Evolutionary conservation across 2,797 vertebrate species (phyloP), one percentile per base, ranked within the genome.

Genomic region (Streptopelia turtur): DNA sequence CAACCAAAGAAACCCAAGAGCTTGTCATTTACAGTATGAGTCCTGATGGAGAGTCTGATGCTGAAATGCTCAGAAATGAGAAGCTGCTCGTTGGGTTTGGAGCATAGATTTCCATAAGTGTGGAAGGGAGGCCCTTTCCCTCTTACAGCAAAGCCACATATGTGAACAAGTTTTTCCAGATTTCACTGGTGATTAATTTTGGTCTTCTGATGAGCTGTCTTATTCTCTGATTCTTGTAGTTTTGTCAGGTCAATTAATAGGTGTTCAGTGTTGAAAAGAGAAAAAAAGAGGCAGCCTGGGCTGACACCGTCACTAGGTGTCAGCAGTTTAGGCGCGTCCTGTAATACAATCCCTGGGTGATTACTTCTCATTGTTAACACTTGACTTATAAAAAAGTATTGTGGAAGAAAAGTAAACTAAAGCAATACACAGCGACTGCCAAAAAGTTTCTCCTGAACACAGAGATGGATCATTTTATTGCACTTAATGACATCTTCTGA

Each of bases 181-280:
- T 97, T 97, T 97, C 79, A 93, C 87, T 97, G 97, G 98, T 98
- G 98, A 98, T 98, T 98, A 98, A 98, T 98, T 98, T 98, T 98
- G 97, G 97, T 98, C 98, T 98, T 98, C 98, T 98, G 98, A 98
- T 98, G 98, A 99, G 98, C 98, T 98, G 97, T 97, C 97, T 96
- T 98, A 98, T 98, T 98, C 98, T 98, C 98, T 98, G 97, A 98
- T 98, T 98, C 98, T 98, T 98, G 98, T 98, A 98, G 98, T 98
- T 99, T 98, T 97, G 98, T 98, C 98, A 98, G 98, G 97, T 98
- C 98, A 98, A 98, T 99, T 99, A 99, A 98, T 96, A 97, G 87
- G 76, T 90, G 78, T 93, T 96, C 95, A 83, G 71, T 47, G 41
- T 96, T 97, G 95, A 97, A 97, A 96, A 98, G 94, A 94, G 97